Evolutionary conservation across 2,113 vertebrate genomes (phyloP).

Genomic region (Tetrax tetrax): DNA sequence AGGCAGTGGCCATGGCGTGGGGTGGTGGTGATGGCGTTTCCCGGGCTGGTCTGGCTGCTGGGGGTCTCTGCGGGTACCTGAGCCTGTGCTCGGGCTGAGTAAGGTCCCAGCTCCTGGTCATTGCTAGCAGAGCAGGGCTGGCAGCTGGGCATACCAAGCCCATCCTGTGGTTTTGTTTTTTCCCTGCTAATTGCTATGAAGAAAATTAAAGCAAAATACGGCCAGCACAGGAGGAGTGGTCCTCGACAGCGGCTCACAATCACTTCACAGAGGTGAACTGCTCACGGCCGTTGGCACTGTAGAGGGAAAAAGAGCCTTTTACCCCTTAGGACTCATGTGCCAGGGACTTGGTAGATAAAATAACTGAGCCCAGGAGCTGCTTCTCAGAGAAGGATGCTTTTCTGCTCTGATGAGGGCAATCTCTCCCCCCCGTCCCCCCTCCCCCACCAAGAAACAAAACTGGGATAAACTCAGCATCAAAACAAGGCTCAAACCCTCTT

Average conservation of each 20-base stretch:
- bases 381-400: background rate
- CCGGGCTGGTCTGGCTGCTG: background rate
- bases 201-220: background rate
- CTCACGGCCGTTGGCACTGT: background rate
- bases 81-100: background rate
- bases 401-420: background rate
- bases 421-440: background rate
- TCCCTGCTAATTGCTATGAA: background rate
- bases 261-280: background rate
- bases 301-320: background rate
- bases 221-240: background rate
- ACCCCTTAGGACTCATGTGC: background rate
- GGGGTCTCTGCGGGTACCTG: background rate
- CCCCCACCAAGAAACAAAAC: background rate
- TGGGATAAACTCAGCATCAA: background rate
- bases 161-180: fast-evolving
- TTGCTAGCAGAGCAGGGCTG: background rate
- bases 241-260: background rate
- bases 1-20: fast-evolving
- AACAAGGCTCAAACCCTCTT: background rate
- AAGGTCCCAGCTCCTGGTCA: background rate
- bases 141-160: background rate
- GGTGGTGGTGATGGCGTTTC: fast-evolving
- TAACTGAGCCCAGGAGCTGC: background rate
- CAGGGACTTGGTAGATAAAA: background rate